Base-by-base conservation (phyloP, 2,113 vertebrate species). In the Coptodon rendalli region DNA sequence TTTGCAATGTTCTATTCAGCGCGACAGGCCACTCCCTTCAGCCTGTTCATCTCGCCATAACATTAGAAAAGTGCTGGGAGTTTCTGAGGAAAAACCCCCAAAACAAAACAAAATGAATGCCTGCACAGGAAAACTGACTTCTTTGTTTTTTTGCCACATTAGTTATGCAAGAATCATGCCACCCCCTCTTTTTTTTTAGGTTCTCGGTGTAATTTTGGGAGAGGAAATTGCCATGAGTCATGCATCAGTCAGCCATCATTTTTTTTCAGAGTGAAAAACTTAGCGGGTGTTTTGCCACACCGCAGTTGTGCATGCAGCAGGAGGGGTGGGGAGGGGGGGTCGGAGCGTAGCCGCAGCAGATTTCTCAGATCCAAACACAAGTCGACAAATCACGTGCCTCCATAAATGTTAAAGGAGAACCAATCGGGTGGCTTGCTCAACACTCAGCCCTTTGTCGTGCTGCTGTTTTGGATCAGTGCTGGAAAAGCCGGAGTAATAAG, bases 401-500 rank as follows among this genome's bases (percentile, higher is more conserved):
- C 12, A 27, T 50, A 66, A 22, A 54, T 31, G 9, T 16, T 27
- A 80, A 24, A 56, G 63, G 45, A 13, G 86, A 87, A 90, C 93
- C 92, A 93, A 93, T 91, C 7, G 38, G 40, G 11, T 6, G 38
- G 61, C 85, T 83, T 4, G 13, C 82, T 86, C 71, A 84, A 91
- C 94, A 94, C 79, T 48, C 89, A 71, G 56, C 52, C 34, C 89
- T 94, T 93, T 94, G 91, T 93, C 27, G 2, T 6, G 38, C 61
- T 53, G 79, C 78, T 40, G 34, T 31, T 68, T 82, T 80, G 17
- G 82, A 89, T 89, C 87, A 73, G 81, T 43, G 92, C 93, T n/a
- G 87, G 92, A 93, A 93, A 93, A 94, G 94, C 89, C 80, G 83
- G 90, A 91, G 56, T 79, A 54, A 38, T 48, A 43, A 85, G 85